Percentiles rank a stretch among this genome's conserved stretches.
phyloP scores from a whole-genome alignment of 2,888 invertebrate genomes.

The Drosophila nigricruria region DNA sequence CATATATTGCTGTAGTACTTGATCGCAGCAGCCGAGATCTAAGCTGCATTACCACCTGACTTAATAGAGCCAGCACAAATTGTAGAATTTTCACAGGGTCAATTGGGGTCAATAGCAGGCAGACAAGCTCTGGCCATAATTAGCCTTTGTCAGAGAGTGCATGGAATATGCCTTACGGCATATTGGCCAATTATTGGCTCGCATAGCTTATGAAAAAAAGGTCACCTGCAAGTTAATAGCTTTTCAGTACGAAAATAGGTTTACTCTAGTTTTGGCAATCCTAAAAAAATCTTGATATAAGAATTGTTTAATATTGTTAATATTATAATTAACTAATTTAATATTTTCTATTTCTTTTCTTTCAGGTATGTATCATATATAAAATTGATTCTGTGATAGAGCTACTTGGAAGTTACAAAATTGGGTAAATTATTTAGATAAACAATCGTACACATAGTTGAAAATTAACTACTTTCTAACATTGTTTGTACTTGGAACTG shows the following conservation, averaged over 20 bases:
- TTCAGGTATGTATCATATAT: background rate
- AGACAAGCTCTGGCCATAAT: constrained; percentile 26
- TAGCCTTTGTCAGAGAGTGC: constrained; percentile 30
- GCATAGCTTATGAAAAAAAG: background rate
- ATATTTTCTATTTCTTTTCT: background rate
- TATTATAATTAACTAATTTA: background rate
- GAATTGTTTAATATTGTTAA: too few species aligned
- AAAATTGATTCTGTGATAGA: background rate
- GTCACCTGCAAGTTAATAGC: background rate
- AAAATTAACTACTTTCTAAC: background rate
- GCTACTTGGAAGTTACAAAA: background rate
- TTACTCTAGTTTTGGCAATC: too few species aligned
- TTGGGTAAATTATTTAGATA: background rate
- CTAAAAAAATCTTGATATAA: too few species aligned
- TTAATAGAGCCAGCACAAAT: constrained; percentile 3
- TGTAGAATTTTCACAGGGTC: constrained; percentile 20
- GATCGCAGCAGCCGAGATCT: constrained; percentile 23
- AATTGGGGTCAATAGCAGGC: constrained; percentile 37
- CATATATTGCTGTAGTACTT: constrained; percentile 19
- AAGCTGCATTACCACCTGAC: constrained; percentile 41
- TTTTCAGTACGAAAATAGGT: background rate
- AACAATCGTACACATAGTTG: background rate
- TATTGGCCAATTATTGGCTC: constrained; percentile 52
- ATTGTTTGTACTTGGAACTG: background rate
- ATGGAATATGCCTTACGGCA: constrained; percentile 26